Evolutionary conservation across 2,797 vertebrate species (phyloP).

Genomic region (Oceanodroma leucorhoa): DNA sequence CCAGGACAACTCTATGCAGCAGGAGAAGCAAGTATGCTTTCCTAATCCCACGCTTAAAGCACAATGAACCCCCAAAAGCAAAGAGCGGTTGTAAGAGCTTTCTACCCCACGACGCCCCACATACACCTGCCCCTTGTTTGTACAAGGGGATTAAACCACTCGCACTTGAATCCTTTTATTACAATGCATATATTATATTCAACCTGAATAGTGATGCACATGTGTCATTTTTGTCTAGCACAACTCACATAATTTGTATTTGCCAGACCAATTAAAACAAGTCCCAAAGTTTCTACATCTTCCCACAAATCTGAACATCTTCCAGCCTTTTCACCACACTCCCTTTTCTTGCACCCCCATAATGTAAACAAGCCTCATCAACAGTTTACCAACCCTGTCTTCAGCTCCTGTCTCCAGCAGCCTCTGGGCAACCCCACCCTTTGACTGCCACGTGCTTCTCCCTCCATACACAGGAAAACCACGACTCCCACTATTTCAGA

Average conservation of each 20-base stretch:
- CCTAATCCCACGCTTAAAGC: neutral
- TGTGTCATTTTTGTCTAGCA: neutral
- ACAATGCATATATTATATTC: neutral
- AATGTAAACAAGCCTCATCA: neutral
- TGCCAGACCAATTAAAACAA: neutral
- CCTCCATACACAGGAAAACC: neutral
- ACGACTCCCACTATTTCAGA: neutral
- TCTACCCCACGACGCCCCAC: neutral
- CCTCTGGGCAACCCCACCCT: neutral
- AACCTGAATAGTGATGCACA: neutral
- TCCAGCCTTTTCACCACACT: neutral
- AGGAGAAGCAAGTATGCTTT: neutral
- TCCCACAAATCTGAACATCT: neutral
- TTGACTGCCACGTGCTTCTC: neutral
- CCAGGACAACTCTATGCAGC: neutral
- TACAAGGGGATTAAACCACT: neutral
- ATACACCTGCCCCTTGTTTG: neutral
- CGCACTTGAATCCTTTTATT: neutral
- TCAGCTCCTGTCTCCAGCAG: neutral
- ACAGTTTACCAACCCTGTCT: neutral
- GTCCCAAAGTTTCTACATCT: neutral
- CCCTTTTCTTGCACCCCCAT: neutral
- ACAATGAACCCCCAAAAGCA: neutral
- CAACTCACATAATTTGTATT: neutral
- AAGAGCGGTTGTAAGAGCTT: neutral